phyloP scores from a whole-genome alignment of 2,797 vertebrate genomes.

The Scarus forsteni region DNA sequence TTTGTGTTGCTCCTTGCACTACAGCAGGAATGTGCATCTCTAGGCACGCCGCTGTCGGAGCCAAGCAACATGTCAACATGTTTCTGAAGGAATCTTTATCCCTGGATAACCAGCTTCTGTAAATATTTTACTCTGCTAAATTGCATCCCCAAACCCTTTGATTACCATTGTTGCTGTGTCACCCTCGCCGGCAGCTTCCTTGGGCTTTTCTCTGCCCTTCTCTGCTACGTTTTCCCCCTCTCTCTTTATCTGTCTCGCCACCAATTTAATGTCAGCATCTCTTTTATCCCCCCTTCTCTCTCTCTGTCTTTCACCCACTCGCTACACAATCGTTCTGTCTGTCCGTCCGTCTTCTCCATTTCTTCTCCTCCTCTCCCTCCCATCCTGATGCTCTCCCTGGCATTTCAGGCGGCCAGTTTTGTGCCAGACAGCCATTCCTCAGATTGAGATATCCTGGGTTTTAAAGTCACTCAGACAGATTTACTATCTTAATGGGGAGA shows the following conservation, averaged over 20 bases:
- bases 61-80: conserved; percentile 43
- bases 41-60: conserved; percentile 24
- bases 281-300: conserved; percentile 35
- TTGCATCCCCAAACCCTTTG: conserved; percentile 47
- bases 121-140: conserved; percentile 62
- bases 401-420: conserved; percentile 56
- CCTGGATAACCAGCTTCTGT: conserved; percentile 39
- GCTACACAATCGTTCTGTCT: conserved; percentile 39
- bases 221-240: conserved; percentile 39
- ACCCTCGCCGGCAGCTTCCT: conserved; percentile 51
- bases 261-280: conserved; percentile 66
- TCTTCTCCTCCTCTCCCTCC: conserved; percentile 1
- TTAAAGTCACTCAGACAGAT: conserved; percentile 82
- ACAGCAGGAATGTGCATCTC: conserved; percentile 47
- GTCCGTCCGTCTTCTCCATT: conserved; percentile 44
- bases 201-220: conserved; percentile 32
- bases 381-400: conserved; percentile 60
- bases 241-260: conserved; percentile 61
- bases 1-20: conserved; percentile 63
- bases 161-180: conserved; percentile 74
- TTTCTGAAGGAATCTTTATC: conserved; percentile 41
- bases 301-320: conserved; percentile 34
- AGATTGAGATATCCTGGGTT: conserved; percentile 80
- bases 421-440: conserved; percentile 82
- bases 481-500: conserved; percentile 74